Evolutionary conservation across 2,888 invertebrate species (phyloP).

Genomic region (Ommatoiulus sabulosus): DNA sequence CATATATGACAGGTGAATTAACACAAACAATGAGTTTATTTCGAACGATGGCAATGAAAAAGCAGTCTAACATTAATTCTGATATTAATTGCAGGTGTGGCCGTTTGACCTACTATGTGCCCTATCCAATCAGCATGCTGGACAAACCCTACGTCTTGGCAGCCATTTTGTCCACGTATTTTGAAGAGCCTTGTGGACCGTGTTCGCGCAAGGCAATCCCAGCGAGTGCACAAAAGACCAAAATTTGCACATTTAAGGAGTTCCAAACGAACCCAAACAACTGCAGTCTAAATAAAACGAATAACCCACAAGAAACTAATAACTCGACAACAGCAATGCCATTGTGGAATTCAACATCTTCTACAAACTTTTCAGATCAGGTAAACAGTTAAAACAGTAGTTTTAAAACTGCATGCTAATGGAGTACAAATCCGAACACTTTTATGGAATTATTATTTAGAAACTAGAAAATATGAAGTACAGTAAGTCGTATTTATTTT

Average conservation of each 20-base stretch:
- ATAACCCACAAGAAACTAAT: not conserved
- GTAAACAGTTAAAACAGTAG: not conserved
- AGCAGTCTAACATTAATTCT: too few species aligned
- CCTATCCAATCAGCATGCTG: slow-evolving; percentile 54
- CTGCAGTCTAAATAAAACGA: not conserved
- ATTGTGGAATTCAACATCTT: not conserved
- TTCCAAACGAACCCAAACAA: slow-evolving; percentile 4
- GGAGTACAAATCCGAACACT: too few species aligned
- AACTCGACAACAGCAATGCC: not conserved
- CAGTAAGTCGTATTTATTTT: too few species aligned
- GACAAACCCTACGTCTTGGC: slow-evolving; percentile 53
- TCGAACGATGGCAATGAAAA: not conserved
- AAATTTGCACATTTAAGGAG: not conserved
- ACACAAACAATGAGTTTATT: not conserved
- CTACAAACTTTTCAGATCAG: not conserved
- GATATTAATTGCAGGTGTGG: slow-evolving; percentile 49
- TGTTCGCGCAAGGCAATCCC: slow-evolving; percentile 30
- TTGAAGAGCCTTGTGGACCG: slow-evolving; percentile 56
- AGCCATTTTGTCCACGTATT: slow-evolving; percentile 55
- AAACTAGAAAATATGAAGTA: too few species aligned
- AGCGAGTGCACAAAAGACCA: not conserved
- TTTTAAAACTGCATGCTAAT: not conserved
- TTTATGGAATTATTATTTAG: too few species aligned
- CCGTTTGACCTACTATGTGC: slow-evolving; percentile 53
- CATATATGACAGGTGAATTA: slow-evolving; percentile 55